Base-by-base conservation (phyloP, 2,888 invertebrate species). In the Rutpela maculata region DNA sequence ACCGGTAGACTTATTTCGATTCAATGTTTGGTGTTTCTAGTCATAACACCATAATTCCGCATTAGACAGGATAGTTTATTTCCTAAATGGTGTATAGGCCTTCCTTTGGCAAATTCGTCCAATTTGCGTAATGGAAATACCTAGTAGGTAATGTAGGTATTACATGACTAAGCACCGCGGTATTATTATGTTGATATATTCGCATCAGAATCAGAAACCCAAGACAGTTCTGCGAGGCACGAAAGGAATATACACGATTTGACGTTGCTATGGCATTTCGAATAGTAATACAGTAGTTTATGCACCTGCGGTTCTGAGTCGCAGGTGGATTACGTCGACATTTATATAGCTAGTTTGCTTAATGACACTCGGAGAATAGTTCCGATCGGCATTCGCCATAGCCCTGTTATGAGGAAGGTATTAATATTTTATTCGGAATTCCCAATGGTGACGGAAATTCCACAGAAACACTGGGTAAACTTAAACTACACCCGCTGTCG, bases 251-350 rank as follows among this genome's bases (percentile, higher is more conserved):
- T 59, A 59, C 11, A 11, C 18, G 19, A 59, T 22, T 22, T n/a
- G 19, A 22, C 59, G 59, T 59, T 59, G 59, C 59, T 19, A 59
- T 19, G 59, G 59, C 15, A 59, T 59, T 59, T 59, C 7, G 59
- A 59, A 59, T 59, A 18, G 59, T 59, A 59, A 19, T 59, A 59
- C 59, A 22, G 19, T 19, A 57, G 57, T 57, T 57, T 15, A 9
- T 57, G 19, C 57, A 57, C 57, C 57, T 57, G 43, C n/a, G 59
- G 19, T 59, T 59, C 59, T 3, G 22, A 59, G 59, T 59, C 59
- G 59, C 59, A 59, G 59, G 59, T 59, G 59, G 59, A 59, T 59
- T 59, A 59, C 59, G 59, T 18, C 22, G 59, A 22, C 59, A 59
- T 59, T 59, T 59, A 59, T 59, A 22, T 22, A 59, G 19, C 59